Base-by-base conservation (phyloP, 1,140 invertebrate genomes). In the Lethrus apterus region DNA sequence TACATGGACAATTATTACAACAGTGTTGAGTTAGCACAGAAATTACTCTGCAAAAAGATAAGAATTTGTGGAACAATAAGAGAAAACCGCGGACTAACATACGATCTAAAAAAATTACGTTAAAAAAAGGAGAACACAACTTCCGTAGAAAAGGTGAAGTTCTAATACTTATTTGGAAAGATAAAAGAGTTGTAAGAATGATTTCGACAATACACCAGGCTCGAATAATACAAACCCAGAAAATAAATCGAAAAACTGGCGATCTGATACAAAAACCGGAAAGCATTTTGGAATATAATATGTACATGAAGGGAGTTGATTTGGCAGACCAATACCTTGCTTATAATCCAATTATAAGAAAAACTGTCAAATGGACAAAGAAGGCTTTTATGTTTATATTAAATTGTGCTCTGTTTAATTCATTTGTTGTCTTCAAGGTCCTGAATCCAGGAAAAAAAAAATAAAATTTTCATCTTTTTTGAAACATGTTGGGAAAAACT, bases 271-370 rank as follows among this genome's bases (percentile, higher is more conserved):
- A 36, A 48, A 46, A 47, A 42, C 38, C 49, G 8, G 32, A 14
- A 47, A 13, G 21, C 42, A 31, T 47, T 13, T 33, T 51, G 17
- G 50, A 47, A 19, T 48, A 48, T 19, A 48, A 51, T 32, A 43
- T 43, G 43, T 51, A 51, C 13, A 44, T 48, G 45, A 48, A 51
- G 15, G 24, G 45, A 35, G 50, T 48, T 18, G 50, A 51, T 36
- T 36, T 35, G 9, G 44, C 49, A 2, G 49, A 33, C 23, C n/a
- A 26, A 26, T n/a, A 26, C 23, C 23, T 26, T 26, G 23, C 23
- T 26, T 26, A n/a, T 26, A 26, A 26, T 26, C 23, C 23, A 26
- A 26, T 26, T 26, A 26, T 26, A 26, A 26, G 23, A 26, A 26
- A 26, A 26, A 26, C 5, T 26, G 23, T 26, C 23, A 26, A 26